Evolutionary conservation across 2,113 vertebrate species (phyloP), one percentile per base, ranked within the genome.

Genomic region (Galbula dea): DNA sequence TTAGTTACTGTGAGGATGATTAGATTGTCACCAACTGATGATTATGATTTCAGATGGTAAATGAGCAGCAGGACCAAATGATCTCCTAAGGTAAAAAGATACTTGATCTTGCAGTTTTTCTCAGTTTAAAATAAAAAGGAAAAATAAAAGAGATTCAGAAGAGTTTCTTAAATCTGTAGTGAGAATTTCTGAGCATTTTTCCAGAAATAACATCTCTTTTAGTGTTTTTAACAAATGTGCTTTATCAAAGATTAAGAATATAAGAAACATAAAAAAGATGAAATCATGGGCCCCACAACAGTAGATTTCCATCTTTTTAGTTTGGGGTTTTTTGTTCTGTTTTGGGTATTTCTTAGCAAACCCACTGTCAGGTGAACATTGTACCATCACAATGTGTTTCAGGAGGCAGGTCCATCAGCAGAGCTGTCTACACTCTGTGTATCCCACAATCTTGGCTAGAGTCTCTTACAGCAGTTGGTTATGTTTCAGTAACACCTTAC

Each of bases 1-100:
- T 96, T 94, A 96, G 92, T 93, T 94, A 94, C 94, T 94, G 75
- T 92, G 95, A 95, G 90, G 88, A 96, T 95, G 86, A 94, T 95
- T 92, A 92, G 91, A 83, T 95, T 96, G 95, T 97, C 89, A 96
- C 79, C 91, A 96, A 48, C 95, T 95, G 94, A 97, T 92, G 89
- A 96, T 90, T 94, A 93, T 97, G 97, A 96, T 97, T 97, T 97
- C 95, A 96, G 97, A 93, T 93, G 95, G 95, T 91, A 93, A 95
- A 96, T 77, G 93, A 96, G 83, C 97, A 97, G 95, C 97, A 94
- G 96, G 95, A 97, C 69, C 93, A 91, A 81, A 94, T 96, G 94
- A 96, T 80, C 88, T 96, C 94, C 88, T 73, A 39, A 95, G 90
- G 95, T 96, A 95, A 82, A 96, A 91, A 94, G 90, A 79, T 81